Base-by-base conservation (phyloP, 2,797 vertebrate species). In the Margarornis squamiger region DNA sequence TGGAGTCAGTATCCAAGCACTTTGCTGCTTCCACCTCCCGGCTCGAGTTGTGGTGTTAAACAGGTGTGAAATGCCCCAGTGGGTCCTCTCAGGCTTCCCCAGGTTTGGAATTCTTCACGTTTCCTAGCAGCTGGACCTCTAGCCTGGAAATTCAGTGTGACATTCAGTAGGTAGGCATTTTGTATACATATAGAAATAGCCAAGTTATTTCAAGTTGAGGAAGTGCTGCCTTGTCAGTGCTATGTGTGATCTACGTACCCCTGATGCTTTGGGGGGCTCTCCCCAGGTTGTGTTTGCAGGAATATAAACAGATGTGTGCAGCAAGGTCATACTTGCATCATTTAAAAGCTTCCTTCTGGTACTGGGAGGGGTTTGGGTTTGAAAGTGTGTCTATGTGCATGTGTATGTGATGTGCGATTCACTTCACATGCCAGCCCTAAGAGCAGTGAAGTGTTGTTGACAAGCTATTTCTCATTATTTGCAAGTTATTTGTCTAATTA, bases 241-340 rank as follows among this genome's bases (percentile, higher is more conserved):
- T 46, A 8, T 11, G 0, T 8, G 24, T 22, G 38, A 49, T 39
- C 14, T 9, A n/a, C 17, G 3, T 19, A 17, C 21, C 41, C 32
- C 32, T 10, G 3, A 7, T 2, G 43, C 14, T 30, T 76, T 90
- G 6, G 32, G 12, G 17, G 3, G 46, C 68, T 57, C 27, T 75
- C 24, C n/a, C 6, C 30, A 20, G 0, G 30, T 61, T 23, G 5
- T 36, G 14, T 57, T 77, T 29, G 10, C 11, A 61, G 88, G 58
- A 93, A 27, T 19, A 45, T 7, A 18, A 34, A 36, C 10, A n/a
- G 34, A 22, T 58, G 30, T 71, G 34, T 6, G 3, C 68, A 65
- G 43, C 22, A 80, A 26, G 63, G 20, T 55, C 20, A 14, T 1
- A 0, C 52, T 73, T 48, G 27, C 16, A 8, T 54, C 0, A 0